Base-by-base conservation (phyloP, 2,113 vertebrate genomes). In the Albula glossodonta region DNA sequence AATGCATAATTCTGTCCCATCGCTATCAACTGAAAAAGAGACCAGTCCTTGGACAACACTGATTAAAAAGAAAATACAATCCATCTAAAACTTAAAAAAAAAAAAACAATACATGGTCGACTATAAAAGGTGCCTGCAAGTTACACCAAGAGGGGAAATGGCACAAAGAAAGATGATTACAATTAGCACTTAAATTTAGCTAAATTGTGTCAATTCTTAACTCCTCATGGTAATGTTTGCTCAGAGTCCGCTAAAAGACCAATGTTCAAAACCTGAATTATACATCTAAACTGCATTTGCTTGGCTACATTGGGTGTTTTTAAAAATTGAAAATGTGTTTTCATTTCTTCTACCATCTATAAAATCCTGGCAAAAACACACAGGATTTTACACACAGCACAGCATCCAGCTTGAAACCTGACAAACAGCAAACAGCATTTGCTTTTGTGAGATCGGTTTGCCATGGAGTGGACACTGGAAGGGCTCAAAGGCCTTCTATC, bases 161-260 rank as follows among this genome's bases (percentile, higher is more conserved):
- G 78, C 78, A 50, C 78, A 17, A 50, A 50, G 22, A 19, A 22
- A 74, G n/a, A 13, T 22, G 5, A 6, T 31, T 7, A 78, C n/a
- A 50, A 31, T 48, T 41, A 12, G 41, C 49, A 50, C 1, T 48
- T 48, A 41, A 41, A 41, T 41, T 41, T 41, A 41, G 41, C 25
- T n/a, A 79, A n/a, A 79, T 79, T 50, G 78, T 19, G 66, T 79
- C 78, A 13, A 48, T 79, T 79, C 78, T 50, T 79, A 50, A 79
- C 19, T 48, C 10, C 12, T 79, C 17, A 22, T 8, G 10, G 70
- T 31, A 31, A 66, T 19, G 19, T 19, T 22, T 0, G 60, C 19
- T 19, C 60, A 66, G 22, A 66, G 22, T 66, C 60, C 17, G 2
- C 60, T 66, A 22, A 1, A 8, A 22, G 22, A 74, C 4, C 10